These are phyloP conservation scores for Margaritifera margaritifera DNA, from an alignment of 2,888 invertebrate species.

Conservation along the genomic window DNA sequence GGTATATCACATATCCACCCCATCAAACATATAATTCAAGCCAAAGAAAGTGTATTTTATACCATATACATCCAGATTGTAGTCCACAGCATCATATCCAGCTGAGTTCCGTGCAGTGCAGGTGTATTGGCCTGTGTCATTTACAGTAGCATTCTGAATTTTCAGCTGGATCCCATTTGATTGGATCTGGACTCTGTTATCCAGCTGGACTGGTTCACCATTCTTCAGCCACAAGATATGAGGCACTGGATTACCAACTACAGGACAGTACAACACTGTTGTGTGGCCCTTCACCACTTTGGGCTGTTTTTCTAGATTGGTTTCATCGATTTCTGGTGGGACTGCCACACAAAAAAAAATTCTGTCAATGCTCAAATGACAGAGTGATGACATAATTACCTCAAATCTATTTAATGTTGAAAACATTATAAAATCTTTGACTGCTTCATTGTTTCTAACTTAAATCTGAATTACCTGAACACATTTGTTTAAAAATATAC, in stretches of 20 bases:
- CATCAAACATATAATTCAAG: not conserved
- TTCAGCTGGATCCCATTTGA: slow-evolving; percentile 57
- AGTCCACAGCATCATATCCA: slow-evolving; percentile 68
- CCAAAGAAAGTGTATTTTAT: not conserved
- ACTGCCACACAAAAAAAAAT: slow-evolving; percentile 61
- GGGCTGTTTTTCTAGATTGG: slow-evolving; percentile 59
- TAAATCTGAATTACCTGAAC: no score
- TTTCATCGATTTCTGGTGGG: slow-evolving; percentile 72
- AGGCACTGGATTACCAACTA: slow-evolving; percentile 64
- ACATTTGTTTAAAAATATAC: no score
- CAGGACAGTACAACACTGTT: slow-evolving; percentile 62
- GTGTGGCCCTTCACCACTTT: slow-evolving; percentile 71
- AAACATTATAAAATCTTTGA: no score
- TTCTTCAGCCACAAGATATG: slow-evolving; percentile 66
- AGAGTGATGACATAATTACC: no score
- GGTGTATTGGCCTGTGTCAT: slow-evolving; percentile 68
- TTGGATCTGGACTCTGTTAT: slow-evolving; percentile 33
- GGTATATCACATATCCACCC: no score
- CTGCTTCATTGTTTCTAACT: no score
- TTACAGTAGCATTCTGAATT: slow-evolving; percentile 49
- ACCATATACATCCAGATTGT: slow-evolving; percentile 67
- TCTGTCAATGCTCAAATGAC: no score
- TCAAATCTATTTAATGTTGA: no score
- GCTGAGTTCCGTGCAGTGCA: slow-evolving; percentile 74
- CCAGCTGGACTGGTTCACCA: slow-evolving; percentile 37